Evolutionary conservation across 2,797 vertebrate genomes (phyloP), one percentile per base, ranked within the genome.

Genomic region (Nyctibius grandis): DNA sequence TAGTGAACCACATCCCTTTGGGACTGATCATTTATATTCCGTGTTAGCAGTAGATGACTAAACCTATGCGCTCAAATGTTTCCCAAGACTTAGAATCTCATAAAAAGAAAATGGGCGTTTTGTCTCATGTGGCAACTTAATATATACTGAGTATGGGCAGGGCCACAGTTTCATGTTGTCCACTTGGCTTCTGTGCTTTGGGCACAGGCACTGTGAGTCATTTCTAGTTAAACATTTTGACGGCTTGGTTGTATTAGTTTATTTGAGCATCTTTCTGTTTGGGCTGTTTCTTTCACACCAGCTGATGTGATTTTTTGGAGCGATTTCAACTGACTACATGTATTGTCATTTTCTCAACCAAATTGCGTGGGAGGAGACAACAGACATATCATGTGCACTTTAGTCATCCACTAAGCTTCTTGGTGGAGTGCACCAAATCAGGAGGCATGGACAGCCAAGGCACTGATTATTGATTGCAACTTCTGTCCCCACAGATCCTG

Each of bases 221-320:
- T 60, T 88, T 68, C 72, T 59, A 61, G 44, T 88, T 81, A 79
- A 91, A 76, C 22, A 31, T 87, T 84, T 73, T 94, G 61, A 42
- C 10, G 1, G 31, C 51, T 91, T 69, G 34, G n/a, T 69, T 91
- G 31, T 69, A 78, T 73, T 94, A 70, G 67, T 67, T 91, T 81
- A 73, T 95, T 80, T 94, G 79, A 95, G 76, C 79, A 61, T 90
- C 65, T 73, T 95, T 95, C 61, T 91, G 69, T 91, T 94, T 92
- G 68, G 42, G 45, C 84, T 82, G 79, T 77, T 94, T 76, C 40
- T 67, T 94, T 96, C 94, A 72, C 91, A 92, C 78, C 53, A 86
- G 47, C 75, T 69, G 36, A 92, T 88, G 79, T 77, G 72, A 88
- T 74, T 86, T 89, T 92, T 84, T 82, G 79, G 73, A 96, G 73